Percentiles rank a stretch among this genome's conserved stretches.
Evolutionary conservation across 2,113 vertebrate species (phyloP).

Genomic region (Protobothrops mucrosquamatus): DNA sequence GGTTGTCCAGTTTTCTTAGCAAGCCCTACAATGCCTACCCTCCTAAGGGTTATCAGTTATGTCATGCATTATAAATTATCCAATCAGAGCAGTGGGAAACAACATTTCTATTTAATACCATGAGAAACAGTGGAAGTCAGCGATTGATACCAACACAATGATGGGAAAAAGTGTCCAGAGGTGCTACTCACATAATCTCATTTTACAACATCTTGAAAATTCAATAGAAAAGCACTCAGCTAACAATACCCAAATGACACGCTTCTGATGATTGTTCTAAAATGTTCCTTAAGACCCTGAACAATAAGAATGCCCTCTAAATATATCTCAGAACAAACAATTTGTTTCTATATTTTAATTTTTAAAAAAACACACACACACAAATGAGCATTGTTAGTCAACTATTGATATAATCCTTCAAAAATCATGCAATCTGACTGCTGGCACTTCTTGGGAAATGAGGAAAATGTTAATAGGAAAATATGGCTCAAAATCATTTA

Average conservation of each 20-base stretch:
- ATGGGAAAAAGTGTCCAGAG: conserved; percentile 86
- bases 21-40: conserved; percentile 71
- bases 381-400: conserved; percentile 72
- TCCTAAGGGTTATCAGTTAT: conserved; percentile 77
- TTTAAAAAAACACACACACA: conserved; percentile 34
- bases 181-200: conserved; percentile 80
- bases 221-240: conserved; percentile 74
- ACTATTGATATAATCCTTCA: conserved; percentile 60
- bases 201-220: conserved; percentile 82
- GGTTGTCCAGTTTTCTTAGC: conserved; percentile 52
- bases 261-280: conserved; percentile 75
- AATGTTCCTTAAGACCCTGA: conserved; percentile 69
- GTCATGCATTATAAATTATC: conserved; percentile 74
- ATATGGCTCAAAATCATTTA: conserved; percentile 58
- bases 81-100: conserved; percentile 81
- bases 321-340: conserved; percentile 72
- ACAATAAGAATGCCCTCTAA: conserved; percentile 78
- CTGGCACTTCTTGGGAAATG: conserved; percentile 59
- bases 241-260: conserved; percentile 77
- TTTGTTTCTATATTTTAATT: conserved; percentile 62
- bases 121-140: conserved; percentile 85
- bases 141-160: conserved; percentile 87
- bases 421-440: conserved; percentile 41
- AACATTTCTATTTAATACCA: conserved; percentile 79
- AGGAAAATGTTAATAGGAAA: conserved; percentile 52